phyloP scores from a whole-genome alignment of 2,113 vertebrate genomes.

The Trogon surrucura region DNA sequence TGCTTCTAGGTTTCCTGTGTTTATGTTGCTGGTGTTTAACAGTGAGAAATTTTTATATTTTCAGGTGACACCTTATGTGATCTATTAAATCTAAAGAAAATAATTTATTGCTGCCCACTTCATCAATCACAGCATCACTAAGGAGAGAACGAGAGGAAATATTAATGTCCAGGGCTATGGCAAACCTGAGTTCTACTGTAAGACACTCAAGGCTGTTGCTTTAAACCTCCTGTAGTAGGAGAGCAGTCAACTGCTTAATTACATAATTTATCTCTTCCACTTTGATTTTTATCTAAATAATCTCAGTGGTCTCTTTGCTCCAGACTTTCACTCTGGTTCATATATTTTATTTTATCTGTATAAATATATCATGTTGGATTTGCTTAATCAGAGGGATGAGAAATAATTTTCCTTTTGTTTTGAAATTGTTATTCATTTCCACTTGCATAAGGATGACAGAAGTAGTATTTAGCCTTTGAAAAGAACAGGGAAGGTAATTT shows the following conservation, averaged over 20 bases:
- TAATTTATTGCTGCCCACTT: neutral
- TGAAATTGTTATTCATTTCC: neutral
- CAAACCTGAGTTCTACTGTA: neutral
- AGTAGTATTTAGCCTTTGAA: neutral
- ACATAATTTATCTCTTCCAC: constrained; percentile 6
- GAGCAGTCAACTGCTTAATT: neutral
- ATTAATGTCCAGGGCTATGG: neutral
- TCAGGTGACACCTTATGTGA: neutral
- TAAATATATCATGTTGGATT: constrained; percentile 45
- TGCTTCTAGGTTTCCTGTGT: neutral
- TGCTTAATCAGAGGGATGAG: constrained; percentile 8
- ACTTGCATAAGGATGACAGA: neutral
- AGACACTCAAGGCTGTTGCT: neutral
- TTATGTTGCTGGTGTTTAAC: neutral
- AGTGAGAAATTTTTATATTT: neutral
- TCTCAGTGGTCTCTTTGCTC: neutral
- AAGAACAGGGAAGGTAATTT: neutral
- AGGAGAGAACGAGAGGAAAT: neutral
- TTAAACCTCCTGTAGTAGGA: neutral
- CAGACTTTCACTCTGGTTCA: constrained; percentile 25
- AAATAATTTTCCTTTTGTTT: constrained; percentile 17
- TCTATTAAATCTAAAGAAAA: neutral
- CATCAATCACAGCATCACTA: neutral
- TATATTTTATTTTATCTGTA: constrained; percentile 34
- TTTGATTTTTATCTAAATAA: constrained; percentile 38